phyloP scores from a whole-genome alignment of 2,888 invertebrate genomes.

The Rhimphoctona megacephalus region DNA sequence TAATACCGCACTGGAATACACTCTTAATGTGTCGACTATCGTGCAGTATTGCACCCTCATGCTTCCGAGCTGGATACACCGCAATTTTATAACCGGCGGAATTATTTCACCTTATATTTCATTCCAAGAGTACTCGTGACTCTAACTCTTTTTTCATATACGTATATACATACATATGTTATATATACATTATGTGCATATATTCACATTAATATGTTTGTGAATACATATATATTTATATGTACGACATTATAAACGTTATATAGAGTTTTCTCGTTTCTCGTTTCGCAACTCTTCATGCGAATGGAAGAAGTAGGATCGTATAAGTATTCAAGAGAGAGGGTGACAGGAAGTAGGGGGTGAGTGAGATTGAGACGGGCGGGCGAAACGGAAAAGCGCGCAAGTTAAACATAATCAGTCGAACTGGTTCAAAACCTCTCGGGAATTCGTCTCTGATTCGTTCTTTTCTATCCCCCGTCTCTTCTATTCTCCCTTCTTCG shows the following conservation, averaged over 20 bases:
- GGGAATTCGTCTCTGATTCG: slow-evolving; percentile 40
- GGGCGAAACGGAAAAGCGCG: slow-evolving; percentile 76
- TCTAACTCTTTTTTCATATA: slow-evolving; percentile 21
- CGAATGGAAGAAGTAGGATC: slow-evolving; percentile 58
- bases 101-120: slow-evolving; percentile 68
- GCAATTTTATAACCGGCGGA: slow-evolving; percentile 60
- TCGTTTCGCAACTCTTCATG: slow-evolving; percentile 59
- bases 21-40: slow-evolving; percentile 43
- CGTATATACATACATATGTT: neutral
- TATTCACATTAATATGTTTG: neutral
- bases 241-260: neutral
- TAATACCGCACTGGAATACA: slow-evolving; percentile 41
- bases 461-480: slow-evolving; percentile 5
- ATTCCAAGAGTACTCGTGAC: slow-evolving; percentile 52
- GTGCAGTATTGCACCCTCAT: slow-evolving; percentile 45
- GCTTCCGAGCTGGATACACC: slow-evolving; percentile 38
- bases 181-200: neutral
- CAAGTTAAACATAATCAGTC: slow-evolving; percentile 80
- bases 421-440: slow-evolving; percentile 72
- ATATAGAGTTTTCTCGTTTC: slow-evolving; percentile 44
- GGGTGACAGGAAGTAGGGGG: neutral
- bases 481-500: slow-evolving; percentile 11
- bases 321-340: neutral
- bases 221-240: neutral
- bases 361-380: slow-evolving; percentile 8